phyloP scores from a whole-genome alignment of 2,888 invertebrate species.

The Tigriopus californicus region DNA sequence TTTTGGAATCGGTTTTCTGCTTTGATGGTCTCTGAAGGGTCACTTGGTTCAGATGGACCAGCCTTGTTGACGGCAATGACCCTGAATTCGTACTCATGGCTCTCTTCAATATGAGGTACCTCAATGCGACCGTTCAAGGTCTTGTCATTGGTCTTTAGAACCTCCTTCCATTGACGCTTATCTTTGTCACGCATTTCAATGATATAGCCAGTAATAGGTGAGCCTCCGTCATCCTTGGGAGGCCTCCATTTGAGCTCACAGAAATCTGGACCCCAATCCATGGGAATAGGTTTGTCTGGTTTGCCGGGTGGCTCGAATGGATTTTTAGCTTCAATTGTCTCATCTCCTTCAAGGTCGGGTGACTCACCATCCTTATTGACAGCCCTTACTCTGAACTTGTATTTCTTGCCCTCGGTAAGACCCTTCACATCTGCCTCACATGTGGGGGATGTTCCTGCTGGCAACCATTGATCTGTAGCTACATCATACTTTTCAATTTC shows the following conservation, averaged over 20 bases:
- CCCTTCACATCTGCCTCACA: slow-evolving; percentile 56
- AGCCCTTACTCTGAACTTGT: slow-evolving; percentile 93
- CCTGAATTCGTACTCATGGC: slow-evolving; percentile 79
- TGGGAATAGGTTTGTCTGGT: slow-evolving; percentile 70
- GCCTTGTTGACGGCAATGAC: slow-evolving; percentile 78
- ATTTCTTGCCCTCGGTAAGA: slow-evolving; percentile 81
- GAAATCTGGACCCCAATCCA: slow-evolving; percentile 90
- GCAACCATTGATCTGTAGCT: slow-evolving; percentile 76
- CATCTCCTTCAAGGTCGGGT: slow-evolving; percentile 82
- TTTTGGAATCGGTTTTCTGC: slow-evolving; percentile 77
- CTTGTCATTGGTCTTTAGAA: background rate
- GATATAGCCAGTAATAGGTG: slow-evolving; percentile 85
- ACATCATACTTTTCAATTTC: slow-evolving; percentile 90
- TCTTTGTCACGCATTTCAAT: slow-evolving; percentile 84
- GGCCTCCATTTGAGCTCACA: slow-evolving; percentile 84
- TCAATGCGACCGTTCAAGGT: background rate
- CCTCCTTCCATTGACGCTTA: slow-evolving; percentile 36
- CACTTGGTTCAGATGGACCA: slow-evolving; percentile 71
- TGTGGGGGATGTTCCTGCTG: slow-evolving; percentile 66
- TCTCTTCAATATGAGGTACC: slow-evolving; percentile 34
- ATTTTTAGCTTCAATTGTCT: slow-evolving; percentile 91
- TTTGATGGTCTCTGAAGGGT: slow-evolving; percentile 59
- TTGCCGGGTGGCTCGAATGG: slow-evolving; percentile 90
- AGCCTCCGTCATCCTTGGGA: slow-evolving; percentile 80
- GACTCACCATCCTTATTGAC: slow-evolving; percentile 97